phyloP scores from a whole-genome alignment of 2,888 invertebrate genomes.

The Nezara viridula region DNA sequence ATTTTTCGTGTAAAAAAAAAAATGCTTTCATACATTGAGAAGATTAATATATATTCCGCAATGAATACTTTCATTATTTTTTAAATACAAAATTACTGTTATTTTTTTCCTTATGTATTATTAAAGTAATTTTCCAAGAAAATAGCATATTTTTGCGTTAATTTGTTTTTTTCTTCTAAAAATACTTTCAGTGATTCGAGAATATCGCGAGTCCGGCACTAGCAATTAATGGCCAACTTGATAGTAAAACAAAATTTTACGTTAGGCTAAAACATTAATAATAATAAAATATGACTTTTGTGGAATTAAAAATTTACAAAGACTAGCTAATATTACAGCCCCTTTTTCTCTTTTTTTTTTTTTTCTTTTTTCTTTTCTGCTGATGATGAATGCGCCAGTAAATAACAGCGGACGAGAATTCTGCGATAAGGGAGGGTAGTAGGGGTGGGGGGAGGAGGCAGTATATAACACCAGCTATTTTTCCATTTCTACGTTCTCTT shows the following conservation, averaged over 20 bases:
- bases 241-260: background rate
- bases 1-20: no score
- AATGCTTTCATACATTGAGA: no score
- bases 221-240: no score
- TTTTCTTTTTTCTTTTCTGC: background rate
- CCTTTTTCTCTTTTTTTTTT: background rate
- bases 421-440: background rate
- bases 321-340: constrained; percentile 14
- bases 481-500: constrained; percentile 14
- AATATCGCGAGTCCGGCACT: no score
- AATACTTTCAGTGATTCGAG: no score
- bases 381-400: constrained; percentile 28
- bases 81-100: no score
- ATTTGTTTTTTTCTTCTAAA: no score
- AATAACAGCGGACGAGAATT: constrained; percentile 19
- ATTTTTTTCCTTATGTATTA: no score
- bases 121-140: no score
- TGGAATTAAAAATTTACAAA: constrained; percentile 23
- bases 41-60: no score
- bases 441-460: background rate
- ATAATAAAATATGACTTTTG: background rate
- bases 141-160: no score
- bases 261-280: background rate
- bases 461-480: constrained; percentile 28
- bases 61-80: no score